Evolutionary conservation across 1,140 invertebrate genomes (phyloP).

Genomic region (Vanessa atalanta): DNA sequence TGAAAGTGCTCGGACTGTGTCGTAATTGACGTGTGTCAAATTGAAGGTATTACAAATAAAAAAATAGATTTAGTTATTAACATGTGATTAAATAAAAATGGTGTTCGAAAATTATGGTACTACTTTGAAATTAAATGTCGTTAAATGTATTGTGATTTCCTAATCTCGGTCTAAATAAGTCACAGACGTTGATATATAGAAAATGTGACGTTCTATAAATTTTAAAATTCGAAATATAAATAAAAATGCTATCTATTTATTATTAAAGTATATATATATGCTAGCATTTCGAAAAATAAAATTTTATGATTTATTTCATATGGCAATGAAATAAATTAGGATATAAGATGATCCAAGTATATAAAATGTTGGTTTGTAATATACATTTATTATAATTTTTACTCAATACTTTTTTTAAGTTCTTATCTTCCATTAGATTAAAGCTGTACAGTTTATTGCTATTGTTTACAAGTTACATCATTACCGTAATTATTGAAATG

Average conservation of each 20-base stretch:
- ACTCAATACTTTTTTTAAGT: conserved; percentile 26
- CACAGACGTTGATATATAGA: conserved; percentile 34
- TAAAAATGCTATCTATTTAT: not conserved
- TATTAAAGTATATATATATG: not conserved
- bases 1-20: too few species aligned
- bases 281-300: too few species aligned
- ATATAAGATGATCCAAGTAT: not conserved
- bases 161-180: conserved; percentile 41
- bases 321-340: too few species aligned
- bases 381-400: conserved; percentile 9
- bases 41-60: too few species aligned
- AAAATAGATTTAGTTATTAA: conserved; percentile 23
- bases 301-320: too few species aligned
- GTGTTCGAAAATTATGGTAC: conserved; percentile 31
- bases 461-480: conserved; percentile 45
- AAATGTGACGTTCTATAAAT: conserved; percentile 11
- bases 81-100: conserved; percentile 26
- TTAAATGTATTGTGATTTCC: conserved; percentile 31
- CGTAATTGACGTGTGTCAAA: too few species aligned
- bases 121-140: conserved; percentile 23
- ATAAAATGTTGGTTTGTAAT: conserved; percentile 9
- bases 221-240: not conserved
- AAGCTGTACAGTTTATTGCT: conserved; percentile 51
- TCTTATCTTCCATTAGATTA: conserved; percentile 63
- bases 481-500: not conserved